Conservation (phyloP, 2,888 invertebrate genomes). For the Vesta saturnalis region DNA sequence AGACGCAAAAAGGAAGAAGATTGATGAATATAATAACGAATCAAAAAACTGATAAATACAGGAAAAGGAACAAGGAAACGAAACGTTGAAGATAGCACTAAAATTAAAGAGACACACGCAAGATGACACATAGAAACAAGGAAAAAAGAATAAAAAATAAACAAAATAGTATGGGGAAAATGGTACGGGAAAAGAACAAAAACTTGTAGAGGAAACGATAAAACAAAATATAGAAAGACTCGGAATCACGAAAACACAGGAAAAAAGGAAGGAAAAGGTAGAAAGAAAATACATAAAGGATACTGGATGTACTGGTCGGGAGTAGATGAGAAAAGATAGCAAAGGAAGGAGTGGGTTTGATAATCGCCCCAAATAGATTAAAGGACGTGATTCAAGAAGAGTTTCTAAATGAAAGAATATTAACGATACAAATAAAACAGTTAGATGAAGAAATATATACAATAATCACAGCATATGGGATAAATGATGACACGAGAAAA, state of each 20-base stretch:
- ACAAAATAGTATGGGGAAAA: no score
- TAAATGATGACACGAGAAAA: slow-evolving; percentile 11
- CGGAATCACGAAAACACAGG: no score
- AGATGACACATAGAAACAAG: no score
- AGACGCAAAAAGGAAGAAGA: no score
- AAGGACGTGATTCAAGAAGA: slow-evolving; percentile 4
- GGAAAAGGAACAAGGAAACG: background rate
- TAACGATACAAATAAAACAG: background rate
- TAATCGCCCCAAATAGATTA: slow-evolving; percentile 10
- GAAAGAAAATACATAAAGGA: slow-evolving; percentile 7
- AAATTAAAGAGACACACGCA: no score
- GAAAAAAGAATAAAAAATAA: no score
- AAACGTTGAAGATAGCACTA: no score
- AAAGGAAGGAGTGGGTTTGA: background rate
- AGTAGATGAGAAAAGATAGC: slow-evolving; percentile 4
- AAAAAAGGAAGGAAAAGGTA: background rate
- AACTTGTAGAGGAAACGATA: no score
- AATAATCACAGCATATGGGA: slow-evolving; percentile 10
- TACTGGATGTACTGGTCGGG: background rate
- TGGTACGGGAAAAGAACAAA: no score
- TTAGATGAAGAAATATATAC: slow-evolving; percentile 2
- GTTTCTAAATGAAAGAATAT: background rate
- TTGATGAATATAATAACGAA: background rate
- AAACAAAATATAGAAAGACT: no score
- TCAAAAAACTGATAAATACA: background rate